Conservation (phyloP, 2,888 invertebrate species). For the Pristionchus mayeri region DNA sequence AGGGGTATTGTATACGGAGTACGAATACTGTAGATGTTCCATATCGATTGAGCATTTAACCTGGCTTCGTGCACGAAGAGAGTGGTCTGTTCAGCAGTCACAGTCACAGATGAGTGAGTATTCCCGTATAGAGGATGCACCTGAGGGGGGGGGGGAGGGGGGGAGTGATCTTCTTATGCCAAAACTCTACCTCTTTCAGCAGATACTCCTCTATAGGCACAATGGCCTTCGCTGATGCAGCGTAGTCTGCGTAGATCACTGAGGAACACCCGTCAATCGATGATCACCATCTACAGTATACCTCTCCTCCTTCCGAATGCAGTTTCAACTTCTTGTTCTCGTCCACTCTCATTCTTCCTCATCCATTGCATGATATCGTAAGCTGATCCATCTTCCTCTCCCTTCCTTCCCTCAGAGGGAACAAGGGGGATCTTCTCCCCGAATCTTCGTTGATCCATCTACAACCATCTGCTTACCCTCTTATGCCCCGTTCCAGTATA, state of each 20-base stretch:
- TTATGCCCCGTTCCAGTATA: not conserved
- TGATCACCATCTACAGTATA: not conserved
- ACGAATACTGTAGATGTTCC: not conserved
- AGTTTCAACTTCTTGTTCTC: constrained; percentile 24
- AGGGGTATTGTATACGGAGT: not conserved
- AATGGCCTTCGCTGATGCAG: constrained; percentile 64
- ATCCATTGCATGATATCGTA: constrained; percentile 45
- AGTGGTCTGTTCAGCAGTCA: constrained; percentile 90
- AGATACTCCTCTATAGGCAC: constrained; percentile 63
- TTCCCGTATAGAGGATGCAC: constrained; percentile 89
- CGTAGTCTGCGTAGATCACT: constrained; percentile 66
- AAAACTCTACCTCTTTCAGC: constrained; percentile 48
- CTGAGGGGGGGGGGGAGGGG: constrained; percentile 77
- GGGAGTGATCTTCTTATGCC: too few species aligned
- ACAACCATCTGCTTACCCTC: not conserved
- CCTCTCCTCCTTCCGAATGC: constrained; percentile 43
- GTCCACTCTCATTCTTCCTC: constrained; percentile 44
- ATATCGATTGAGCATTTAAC: constrained; percentile 59
- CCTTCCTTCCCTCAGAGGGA: not conserved
- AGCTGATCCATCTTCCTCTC: not conserved
- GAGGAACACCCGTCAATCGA: not conserved
- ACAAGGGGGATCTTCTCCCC: constrained; percentile 21
- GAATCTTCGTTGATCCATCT: constrained; percentile 46
- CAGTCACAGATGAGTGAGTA: constrained; percentile 86
- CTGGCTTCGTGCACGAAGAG: constrained; percentile 85